phyloP scores from a whole-genome alignment of 2,888 invertebrate species.

The Prionchulus punctatus region DNA sequence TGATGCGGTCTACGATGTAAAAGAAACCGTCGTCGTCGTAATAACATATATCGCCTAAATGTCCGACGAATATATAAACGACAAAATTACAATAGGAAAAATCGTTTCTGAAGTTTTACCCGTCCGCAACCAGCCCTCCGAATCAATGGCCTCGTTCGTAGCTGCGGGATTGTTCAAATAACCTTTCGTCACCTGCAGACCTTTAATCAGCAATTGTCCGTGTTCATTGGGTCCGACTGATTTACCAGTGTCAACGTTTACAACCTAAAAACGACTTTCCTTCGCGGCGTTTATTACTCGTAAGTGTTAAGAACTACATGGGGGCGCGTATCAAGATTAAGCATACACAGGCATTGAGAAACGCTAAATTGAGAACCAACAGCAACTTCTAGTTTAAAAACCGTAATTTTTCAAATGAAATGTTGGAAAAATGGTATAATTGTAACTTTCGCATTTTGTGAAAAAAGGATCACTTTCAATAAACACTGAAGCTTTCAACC shows the following conservation, averaged over 20 bases:
- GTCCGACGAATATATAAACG: not conserved
- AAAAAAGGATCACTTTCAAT: too few species aligned
- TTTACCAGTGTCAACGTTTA: slow-evolving; percentile 7
- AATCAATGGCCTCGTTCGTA: slow-evolving; percentile 1
- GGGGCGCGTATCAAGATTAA: too few species aligned
- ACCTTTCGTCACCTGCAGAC: slow-evolving; percentile 3
- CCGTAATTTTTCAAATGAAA: too few species aligned
- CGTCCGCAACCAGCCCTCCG: slow-evolving; percentile 4
- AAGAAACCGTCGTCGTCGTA: slow-evolving; percentile 58
- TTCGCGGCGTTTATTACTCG: too few species aligned
- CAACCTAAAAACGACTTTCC: slow-evolving; percentile 1
- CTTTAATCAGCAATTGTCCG: slow-evolving; percentile 2
- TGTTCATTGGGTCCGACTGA: slow-evolving; percentile 2
- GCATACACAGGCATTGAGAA: too few species aligned
- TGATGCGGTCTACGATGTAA: slow-evolving; percentile 65
- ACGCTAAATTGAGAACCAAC: too few species aligned
- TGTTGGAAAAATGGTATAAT: too few species aligned
- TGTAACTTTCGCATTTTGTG: too few species aligned
- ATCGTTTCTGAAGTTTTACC: slow-evolving; percentile 1
- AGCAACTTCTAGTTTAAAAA: too few species aligned
- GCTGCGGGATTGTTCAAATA: slow-evolving; percentile 5
- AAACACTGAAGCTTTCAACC: too few species aligned
- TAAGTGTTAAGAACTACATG: not conserved
- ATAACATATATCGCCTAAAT: slow-evolving; percentile 58
- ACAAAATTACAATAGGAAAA: not conserved